Evolutionary conservation across 2,888 invertebrate genomes (phyloP).

Genomic region (Ferrisia virgata): DNA sequence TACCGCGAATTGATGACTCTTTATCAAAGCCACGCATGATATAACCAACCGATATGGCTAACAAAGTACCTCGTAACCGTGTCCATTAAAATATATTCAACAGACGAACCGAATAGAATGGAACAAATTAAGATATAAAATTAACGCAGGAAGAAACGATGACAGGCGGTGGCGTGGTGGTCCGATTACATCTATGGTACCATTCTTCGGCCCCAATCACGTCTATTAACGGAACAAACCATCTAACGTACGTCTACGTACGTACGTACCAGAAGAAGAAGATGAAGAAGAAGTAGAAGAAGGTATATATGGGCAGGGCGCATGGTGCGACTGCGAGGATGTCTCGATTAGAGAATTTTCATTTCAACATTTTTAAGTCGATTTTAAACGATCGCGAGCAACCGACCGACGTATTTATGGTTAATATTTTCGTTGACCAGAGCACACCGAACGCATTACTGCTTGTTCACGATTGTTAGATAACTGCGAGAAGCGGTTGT

Average conservation of each 20-base stretch:
- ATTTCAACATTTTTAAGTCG: not conserved
- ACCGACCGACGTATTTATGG: not conserved
- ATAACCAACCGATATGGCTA: not conserved
- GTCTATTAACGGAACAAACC: too few species aligned
- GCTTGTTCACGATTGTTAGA: not conserved
- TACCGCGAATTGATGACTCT: too few species aligned
- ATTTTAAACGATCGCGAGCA: not conserved
- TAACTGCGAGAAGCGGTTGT: too few species aligned
- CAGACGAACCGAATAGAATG: not conserved
- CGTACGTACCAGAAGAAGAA: too few species aligned
- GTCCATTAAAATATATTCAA: not conserved
- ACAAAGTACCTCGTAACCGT: not conserved
- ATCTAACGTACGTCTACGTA: too few species aligned
- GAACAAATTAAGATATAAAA: not conserved
- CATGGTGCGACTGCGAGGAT: not conserved
- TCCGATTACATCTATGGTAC: not conserved
- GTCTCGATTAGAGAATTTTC: not conserved
- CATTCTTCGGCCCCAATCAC: not conserved
- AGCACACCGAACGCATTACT: not conserved
- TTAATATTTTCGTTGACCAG: constrained; percentile 1
- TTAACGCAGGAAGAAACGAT: not conserved
- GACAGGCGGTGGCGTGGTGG: not conserved
- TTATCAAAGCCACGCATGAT: too few species aligned
- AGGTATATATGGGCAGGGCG: not conserved
- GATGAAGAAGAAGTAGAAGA: too few species aligned